Percentiles rank a stretch among this genome's conserved stretches.
Conservation (phyloP, 2,888 invertebrate genomes). For the Diarsia dahlii region DNA sequence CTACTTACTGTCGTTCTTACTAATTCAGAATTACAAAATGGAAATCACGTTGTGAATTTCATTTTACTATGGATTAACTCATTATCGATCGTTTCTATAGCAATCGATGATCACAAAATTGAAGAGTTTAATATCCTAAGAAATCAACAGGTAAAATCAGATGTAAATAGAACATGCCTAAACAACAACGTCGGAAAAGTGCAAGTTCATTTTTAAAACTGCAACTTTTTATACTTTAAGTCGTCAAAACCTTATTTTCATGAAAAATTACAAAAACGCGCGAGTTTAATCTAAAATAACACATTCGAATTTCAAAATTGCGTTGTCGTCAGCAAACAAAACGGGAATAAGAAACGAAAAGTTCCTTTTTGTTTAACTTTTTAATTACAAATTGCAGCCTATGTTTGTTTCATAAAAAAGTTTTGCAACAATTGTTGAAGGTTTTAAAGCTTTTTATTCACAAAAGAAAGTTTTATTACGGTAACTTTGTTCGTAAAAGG, state of each 20-base stretch:
- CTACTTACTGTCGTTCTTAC: not conserved
- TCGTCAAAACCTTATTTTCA: not conserved
- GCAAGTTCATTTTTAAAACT: no score
- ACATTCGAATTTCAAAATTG: not conserved
- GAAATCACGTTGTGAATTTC: not conserved
- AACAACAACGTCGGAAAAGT: not conserved
- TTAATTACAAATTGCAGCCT: conserved; percentile 20
- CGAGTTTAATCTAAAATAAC: not conserved
- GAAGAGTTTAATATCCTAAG: not conserved
- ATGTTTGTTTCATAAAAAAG: conserved; percentile 39
- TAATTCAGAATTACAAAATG: not conserved
- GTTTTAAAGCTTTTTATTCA: conserved; percentile 50
- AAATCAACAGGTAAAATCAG: not conserved
- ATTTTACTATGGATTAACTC: not conserved
- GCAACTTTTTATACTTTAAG: not conserved
- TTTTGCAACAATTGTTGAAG: conserved; percentile 47
- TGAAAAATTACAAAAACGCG: not conserved
- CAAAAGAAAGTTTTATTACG: conserved; percentile 68
- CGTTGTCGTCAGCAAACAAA: conserved; percentile 19
- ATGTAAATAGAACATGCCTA: not conserved
- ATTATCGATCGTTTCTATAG: not conserved
- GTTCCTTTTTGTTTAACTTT: conserved; percentile 27
- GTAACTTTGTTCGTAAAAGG: conserved; percentile 34
- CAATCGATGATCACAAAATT: not conserved
- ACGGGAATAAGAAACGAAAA: conserved; percentile 41